Evolutionary conservation across 2,113 vertebrate genomes (phyloP).

Genomic region (Bagarius yarrelli): DNA sequence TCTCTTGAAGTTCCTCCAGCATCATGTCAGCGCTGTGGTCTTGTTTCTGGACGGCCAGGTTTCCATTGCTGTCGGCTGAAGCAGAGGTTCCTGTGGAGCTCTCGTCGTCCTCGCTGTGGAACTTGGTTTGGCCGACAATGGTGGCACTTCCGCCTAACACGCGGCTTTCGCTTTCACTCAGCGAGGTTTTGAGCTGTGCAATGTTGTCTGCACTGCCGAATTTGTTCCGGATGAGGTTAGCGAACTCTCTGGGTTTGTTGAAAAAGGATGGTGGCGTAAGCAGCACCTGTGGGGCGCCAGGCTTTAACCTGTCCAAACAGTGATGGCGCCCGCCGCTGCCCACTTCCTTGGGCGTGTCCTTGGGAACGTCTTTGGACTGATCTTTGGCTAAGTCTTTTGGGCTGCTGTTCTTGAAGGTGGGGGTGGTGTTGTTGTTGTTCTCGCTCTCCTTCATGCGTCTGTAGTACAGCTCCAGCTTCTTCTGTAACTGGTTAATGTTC

Average conservation of each 20-base stretch:
- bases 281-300: slow-evolving; percentile 86
- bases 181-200: slow-evolving; percentile 82
- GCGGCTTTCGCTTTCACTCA: slow-evolving; percentile 75
- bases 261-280: slow-evolving; percentile 87
- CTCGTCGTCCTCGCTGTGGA: slow-evolving; percentile 89
- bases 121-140: slow-evolving; percentile 87
- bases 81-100: slow-evolving; percentile 90
- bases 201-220: slow-evolving; percentile 97
- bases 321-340: slow-evolving; percentile 84
- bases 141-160: slow-evolving; percentile 86
- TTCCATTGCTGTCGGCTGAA: slow-evolving; percentile 84
- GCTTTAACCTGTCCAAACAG: slow-evolving; percentile 90
- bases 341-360: slow-evolving; percentile 84
- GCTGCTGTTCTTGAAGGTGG: slow-evolving; percentile 58
- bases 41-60: slow-evolving; percentile 41
- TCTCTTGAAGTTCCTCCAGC: slow-evolving; percentile 85
- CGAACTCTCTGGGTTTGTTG: slow-evolving; percentile 90
- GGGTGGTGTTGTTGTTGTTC: slow-evolving; percentile 53
- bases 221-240: slow-evolving; percentile 94
- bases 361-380: neutral
- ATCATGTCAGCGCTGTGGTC: slow-evolving; percentile 38
- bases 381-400: slow-evolving; percentile 44
- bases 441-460: slow-evolving; percentile 89
- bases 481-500: slow-evolving; percentile 91
- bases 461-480: slow-evolving; percentile 93